These are phyloP conservation scores for Hycleus cichorii DNA, from an alignment of 1,140 invertebrate species.

Conservation along the genomic window DNA sequence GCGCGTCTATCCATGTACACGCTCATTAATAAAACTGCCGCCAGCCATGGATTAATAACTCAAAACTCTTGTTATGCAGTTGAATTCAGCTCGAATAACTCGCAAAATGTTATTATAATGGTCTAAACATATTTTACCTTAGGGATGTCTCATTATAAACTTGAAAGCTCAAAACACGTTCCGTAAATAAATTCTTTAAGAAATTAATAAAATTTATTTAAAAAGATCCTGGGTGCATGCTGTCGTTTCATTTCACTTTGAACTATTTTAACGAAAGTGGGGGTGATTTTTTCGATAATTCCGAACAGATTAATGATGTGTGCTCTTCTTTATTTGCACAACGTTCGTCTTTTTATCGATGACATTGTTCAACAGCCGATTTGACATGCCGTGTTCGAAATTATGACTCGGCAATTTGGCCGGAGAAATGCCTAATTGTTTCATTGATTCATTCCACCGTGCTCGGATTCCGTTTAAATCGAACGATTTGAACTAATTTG, in stretches of 20 bases:
- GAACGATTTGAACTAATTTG: no score
- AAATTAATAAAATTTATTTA: background rate
- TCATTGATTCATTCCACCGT: no score
- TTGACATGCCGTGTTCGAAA: no score
- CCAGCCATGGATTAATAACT: conserved; percentile 8
- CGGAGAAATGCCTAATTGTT: no score
- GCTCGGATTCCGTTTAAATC: no score
- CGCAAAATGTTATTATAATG: conserved; percentile 15
- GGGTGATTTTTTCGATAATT: background rate
- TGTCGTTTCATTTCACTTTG: background rate
- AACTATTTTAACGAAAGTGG: no score
- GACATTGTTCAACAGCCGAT: no score
- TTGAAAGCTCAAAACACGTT: conserved; percentile 1
- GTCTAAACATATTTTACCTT: conserved; percentile 15
- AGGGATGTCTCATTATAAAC: conserved; percentile 15
- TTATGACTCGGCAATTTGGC: no score
- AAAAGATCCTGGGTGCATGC: background rate
- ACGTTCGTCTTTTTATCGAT: no score
- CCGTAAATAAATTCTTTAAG: background rate
- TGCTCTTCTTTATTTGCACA: no score
- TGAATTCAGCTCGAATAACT: background rate
- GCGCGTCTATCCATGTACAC: background rate
- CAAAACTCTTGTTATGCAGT: conserved; percentile 7
- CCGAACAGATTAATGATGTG: background rate
- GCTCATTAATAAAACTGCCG: conserved; percentile 13